These are phyloP conservation scores for Aptenodytes patagonicus DNA, from an alignment of 2,113 vertebrate genomes.

Conservation along the genomic window DNA sequence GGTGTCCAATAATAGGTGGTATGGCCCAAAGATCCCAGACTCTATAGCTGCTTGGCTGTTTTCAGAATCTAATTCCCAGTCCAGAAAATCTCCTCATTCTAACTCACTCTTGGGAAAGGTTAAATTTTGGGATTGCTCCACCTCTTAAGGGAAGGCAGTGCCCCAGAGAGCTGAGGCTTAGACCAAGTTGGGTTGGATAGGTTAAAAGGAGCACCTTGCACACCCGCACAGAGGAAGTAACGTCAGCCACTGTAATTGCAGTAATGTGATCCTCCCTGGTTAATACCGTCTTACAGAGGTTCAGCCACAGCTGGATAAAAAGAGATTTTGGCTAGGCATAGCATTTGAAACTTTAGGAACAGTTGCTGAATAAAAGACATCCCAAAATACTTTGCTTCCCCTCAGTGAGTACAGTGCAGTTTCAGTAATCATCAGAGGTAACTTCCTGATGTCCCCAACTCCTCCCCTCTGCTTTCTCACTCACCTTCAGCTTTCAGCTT, in stretches of 20 bases:
- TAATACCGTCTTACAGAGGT: not conserved
- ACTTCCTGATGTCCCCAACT: not conserved
- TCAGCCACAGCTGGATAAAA: not conserved
- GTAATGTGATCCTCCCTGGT: not conserved
- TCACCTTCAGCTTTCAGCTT: not conserved
- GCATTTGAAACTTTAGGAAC: not conserved
- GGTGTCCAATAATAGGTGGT: not conserved
- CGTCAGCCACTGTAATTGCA: not conserved
- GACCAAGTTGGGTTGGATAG: not conserved
- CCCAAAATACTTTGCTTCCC: not conserved
- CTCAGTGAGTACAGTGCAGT: not conserved
- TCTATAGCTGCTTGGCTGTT: not conserved
- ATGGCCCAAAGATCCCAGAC: not conserved
- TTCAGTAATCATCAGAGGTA: not conserved
- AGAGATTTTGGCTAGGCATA: not conserved
- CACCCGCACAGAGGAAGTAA: not conserved
- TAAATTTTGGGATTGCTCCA: not conserved
- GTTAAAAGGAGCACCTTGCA: not conserved
- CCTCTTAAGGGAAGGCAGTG: not conserved
- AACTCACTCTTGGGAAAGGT: not conserved
- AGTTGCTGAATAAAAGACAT: not conserved
- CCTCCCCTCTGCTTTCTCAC: not conserved
- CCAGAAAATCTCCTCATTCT: not conserved
- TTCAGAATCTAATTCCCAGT: not conserved
- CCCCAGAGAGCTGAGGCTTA: not conserved